Evolutionary conservation across 2,888 invertebrate species (phyloP), one percentile per base, ranked within the genome.

Genomic region (Hemicrepidius hirtus): DNA sequence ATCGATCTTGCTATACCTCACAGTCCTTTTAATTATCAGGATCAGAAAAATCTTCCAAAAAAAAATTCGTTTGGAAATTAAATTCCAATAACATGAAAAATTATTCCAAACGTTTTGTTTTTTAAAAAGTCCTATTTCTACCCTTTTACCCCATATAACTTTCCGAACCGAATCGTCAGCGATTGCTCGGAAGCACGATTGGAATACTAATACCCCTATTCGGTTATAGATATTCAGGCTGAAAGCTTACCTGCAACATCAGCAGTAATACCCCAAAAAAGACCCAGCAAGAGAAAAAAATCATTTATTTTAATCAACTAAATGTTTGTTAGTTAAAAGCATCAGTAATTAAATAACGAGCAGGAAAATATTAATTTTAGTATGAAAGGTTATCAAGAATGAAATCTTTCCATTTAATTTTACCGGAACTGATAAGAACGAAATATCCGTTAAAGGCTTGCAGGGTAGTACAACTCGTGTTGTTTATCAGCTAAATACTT

Each of bases 121-220:
- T 32, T 32, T 46, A 46, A 46, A 46, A 20, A 20, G 41, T 20
- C 16, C 46, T 18, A 10, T 46, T 9, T 46, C 16, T 6, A 16
- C 46, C 46, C 16, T 40, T 32, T 32, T 32, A 32, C 13, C 46
- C 46, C 46, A 9, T 46, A 46, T 46, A 46, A 46, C 46, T 46
- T 9, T 46, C 20, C 46, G 16, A 46, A 46, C 7, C 53, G 53
- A 53, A 53, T 28, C 28, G 53, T 53, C 53, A 53, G 53, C 53
- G 20, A 53, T 53, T 18, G 24, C 28, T 20, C 12, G 28, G 3
- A 53, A 53, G 28, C 53, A 24, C 53, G 53, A 24, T 28, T 21
- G 53, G 53, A 53, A 53, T 53, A 53, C 53, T 53, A 53, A 53
- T 53, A 53, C n/a, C 28, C n/a, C 53, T 53, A 49, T 28, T 21